Evolutionary conservation across 2,113 vertebrate genomes (phyloP), one percentile per base, ranked within the genome.

Genomic region (Carollia perspicillata): DNA sequence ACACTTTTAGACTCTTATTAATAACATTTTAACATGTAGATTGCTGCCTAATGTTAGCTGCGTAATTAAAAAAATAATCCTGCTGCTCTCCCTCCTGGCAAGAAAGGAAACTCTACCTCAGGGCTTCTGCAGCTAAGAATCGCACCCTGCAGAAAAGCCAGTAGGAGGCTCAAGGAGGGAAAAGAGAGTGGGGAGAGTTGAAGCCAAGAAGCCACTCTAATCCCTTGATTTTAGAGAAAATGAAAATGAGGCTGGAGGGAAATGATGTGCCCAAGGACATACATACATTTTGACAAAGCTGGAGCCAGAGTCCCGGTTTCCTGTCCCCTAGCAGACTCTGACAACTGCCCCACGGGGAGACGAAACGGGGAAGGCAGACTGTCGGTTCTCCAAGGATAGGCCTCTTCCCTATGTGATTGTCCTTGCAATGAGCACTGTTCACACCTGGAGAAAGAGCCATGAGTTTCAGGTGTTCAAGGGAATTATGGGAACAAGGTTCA

Each of bases 11-110:
- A 97, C 93, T 97, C 98, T 98, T 98, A 98, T 98, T 98, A 98
- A 98, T 98, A 97, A 96, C 97, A 97, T 92, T 98, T 98, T 98
- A 98, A 98, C 98, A 98, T 98, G 98, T 94, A 98, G 98, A 98
- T 98, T 98, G 98, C 95, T 97, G 95, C 95, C 98, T 98, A 98
- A 98, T 98, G 97, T 98, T 98, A 98, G 98, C 97, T 98, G 97
- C 49, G 37, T 97, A 97, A 98, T 98, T 98, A 98, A 98, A 98
- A 98, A 97, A 97, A 97, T 97, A 98, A 98, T 97, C 97, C 97
- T 98, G 96, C 95, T 97, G 97, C 94, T 98, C 97, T 98, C 93
- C 98, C 91, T 97, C 96, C 95, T 93, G 68, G 97, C 77, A 98
- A 98, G 97, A 93, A 98, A 97, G 96, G 95, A 90, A 97, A 93